phyloP scores from a whole-genome alignment of 2,113 vertebrate genomes.

The Cinclus mexicanus region DNA sequence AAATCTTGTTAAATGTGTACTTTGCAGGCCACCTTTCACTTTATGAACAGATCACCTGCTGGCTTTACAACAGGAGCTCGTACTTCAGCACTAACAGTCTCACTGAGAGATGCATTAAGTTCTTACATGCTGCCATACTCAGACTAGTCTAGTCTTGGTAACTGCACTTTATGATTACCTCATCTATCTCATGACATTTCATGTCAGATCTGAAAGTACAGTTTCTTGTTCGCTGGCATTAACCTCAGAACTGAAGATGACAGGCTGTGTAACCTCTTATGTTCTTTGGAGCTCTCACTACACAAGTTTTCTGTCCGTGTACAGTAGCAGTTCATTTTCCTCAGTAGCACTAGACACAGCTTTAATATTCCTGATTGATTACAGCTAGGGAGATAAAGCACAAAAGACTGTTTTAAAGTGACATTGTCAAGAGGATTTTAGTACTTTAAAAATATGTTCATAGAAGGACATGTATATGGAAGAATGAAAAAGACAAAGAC shows the following conservation, averaged over 20 bases:
- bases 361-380: constrained; percentile 55
- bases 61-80: not conserved
- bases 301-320: not conserved
- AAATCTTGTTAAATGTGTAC: not conserved
- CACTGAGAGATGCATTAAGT: constrained; percentile 14
- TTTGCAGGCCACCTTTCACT: not conserved
- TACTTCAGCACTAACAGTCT: not conserved
- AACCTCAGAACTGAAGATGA: constrained; percentile 36
- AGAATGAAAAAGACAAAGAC: constrained; percentile 23
- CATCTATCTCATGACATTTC: constrained; percentile 55
- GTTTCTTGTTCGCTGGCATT: constrained; percentile 27
- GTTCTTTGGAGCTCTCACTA: not conserved
- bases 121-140: not conserved
- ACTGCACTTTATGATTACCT: constrained; percentile 46
- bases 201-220: constrained; percentile 47
- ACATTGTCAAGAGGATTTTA: constrained; percentile 33
- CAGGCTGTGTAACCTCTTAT: constrained; percentile 22
- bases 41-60: not conserved
- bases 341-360: not conserved
- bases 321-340: constrained; percentile 1
- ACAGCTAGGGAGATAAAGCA: constrained; percentile 26
- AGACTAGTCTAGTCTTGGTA: not conserved
- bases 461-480: not conserved
- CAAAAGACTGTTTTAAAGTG: constrained; percentile 28
- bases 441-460: constrained; percentile 19